Evolutionary conservation across 2,797 vertebrate species (phyloP).

Genomic region (Hephaestus fuliginosus): DNA sequence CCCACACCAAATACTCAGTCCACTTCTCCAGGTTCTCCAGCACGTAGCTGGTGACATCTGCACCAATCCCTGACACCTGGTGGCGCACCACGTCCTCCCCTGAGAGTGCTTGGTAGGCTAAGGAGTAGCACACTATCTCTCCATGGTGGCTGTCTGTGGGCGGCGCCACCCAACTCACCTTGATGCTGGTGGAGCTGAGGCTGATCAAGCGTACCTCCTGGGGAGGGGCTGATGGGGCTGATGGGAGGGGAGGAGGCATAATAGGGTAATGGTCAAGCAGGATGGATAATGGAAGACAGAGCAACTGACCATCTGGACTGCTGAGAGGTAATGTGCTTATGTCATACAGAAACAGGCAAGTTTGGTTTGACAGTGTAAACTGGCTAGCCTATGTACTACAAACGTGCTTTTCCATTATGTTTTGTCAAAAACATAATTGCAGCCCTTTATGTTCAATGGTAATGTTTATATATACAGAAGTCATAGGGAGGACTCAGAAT

Average conservation of each 20-base stretch:
- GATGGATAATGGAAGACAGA: conserved; percentile 82
- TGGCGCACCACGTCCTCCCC: conserved; percentile 90
- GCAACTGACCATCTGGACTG: conserved; percentile 66
- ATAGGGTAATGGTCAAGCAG: conserved; percentile 82
- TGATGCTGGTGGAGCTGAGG: conserved; percentile 92
- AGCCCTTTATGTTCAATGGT: not conserved
- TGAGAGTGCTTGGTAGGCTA: conserved; percentile 90
- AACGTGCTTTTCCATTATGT: not conserved
- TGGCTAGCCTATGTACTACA: not conserved
- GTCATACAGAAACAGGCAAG: not conserved
- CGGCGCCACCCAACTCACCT: conserved; percentile 96
- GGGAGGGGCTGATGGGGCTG: conserved; percentile 94
- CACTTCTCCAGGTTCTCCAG: conserved; percentile 95
- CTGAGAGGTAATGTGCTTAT: not conserved
- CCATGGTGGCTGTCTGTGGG: conserved; percentile 92
- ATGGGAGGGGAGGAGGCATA: conserved; percentile 78
- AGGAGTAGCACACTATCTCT: conserved; percentile 91
- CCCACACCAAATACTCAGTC: conserved; percentile 95
- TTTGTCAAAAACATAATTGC: not conserved
- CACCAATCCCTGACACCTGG: conserved; percentile 90
- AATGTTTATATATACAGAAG: not conserved
- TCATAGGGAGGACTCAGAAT: not conserved
- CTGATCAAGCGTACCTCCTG: conserved; percentile 92
- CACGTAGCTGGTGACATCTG: conserved; percentile 89
- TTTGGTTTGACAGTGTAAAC: not conserved